These are phyloP conservation scores for Carcinoscorpius rotundicauda DNA, from an alignment of 1,140 invertebrate species.

Conservation along the genomic window DNA sequence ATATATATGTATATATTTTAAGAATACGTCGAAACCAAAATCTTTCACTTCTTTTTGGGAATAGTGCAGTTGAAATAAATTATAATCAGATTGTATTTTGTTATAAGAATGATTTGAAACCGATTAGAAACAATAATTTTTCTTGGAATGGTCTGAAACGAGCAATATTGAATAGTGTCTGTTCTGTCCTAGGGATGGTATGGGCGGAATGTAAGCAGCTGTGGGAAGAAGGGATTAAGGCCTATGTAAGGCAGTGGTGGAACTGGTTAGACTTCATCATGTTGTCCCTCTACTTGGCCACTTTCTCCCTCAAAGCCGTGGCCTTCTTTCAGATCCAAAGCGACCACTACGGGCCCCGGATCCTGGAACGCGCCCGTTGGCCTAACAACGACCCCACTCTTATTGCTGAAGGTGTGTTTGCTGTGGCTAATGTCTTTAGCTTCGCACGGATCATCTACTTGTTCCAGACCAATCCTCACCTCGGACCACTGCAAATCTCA, in stretches of 20 bases:
- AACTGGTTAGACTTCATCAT: slow-evolving; percentile 47
- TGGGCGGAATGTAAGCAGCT: slow-evolving; percentile 47
- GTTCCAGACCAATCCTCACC: slow-evolving; percentile 45
- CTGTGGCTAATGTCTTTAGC: slow-evolving; percentile 46
- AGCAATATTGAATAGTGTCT: too few relatives aligned
- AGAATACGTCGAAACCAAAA: too few relatives aligned
- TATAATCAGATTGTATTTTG: too few relatives aligned
- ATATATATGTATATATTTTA: too few relatives aligned
- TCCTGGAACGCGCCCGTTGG: slow-evolving; percentile 37
- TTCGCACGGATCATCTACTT: slow-evolving; percentile 45
- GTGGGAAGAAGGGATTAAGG: slow-evolving; percentile 43
- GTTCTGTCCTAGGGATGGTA: slow-evolving; percentile 34
- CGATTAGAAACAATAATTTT: too few relatives aligned
- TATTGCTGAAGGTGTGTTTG: slow-evolving; percentile 45
- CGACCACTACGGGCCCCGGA: slow-evolving; percentile 18
- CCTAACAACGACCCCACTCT: slow-evolving; percentile 45
- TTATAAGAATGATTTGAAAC: too few relatives aligned
- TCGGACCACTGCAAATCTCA: slow-evolving; percentile 45
- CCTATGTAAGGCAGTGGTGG: slow-evolving; percentile 45
- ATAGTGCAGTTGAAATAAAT: too few relatives aligned
- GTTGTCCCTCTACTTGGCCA: slow-evolving; percentile 44
- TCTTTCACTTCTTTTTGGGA: too few relatives aligned
- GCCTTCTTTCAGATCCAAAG: slow-evolving; percentile 39
- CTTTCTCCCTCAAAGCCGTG: slow-evolving; percentile 40
- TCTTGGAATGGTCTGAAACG: too few relatives aligned